These are phyloP conservation scores for Caenorhabditis afra DNA, from an alignment of 2,888 invertebrate species.

Conservation along the genomic window DNA sequence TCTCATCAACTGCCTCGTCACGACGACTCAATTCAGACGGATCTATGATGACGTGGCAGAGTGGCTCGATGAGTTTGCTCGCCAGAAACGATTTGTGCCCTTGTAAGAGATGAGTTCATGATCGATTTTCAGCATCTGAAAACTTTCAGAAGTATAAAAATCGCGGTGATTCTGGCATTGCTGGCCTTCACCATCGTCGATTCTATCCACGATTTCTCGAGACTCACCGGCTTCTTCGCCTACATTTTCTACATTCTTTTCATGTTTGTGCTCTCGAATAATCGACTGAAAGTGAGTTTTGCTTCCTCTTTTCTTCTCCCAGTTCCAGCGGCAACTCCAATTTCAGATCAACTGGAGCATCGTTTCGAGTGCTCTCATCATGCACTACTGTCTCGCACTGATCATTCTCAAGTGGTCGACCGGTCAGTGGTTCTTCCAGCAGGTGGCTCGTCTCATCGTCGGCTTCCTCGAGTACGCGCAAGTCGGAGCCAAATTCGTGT, in stretches of 20 bases:
- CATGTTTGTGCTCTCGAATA: constrained; percentile 73
- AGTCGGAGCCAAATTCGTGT: constrained; percentile 87
- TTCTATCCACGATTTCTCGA: constrained; percentile 63
- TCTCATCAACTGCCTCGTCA: constrained; percentile 20
- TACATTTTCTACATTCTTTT: constrained; percentile 74
- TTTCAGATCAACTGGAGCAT: constrained; percentile 85
- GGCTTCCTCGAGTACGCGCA: constrained; percentile 88
- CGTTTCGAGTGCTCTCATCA: constrained; percentile 87
- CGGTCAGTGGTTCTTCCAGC: constrained; percentile 63
- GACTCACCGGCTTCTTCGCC: constrained; percentile 75
- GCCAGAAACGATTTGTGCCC: constrained; percentile 21
- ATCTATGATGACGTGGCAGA: constrained; percentile 23
- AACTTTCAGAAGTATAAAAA: constrained; percentile 58
- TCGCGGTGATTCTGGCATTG: constrained; percentile 50
- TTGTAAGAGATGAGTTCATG: constrained; percentile 26
- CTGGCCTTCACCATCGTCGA: constrained; percentile 59
- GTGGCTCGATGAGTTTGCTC: constrained; percentile 20
- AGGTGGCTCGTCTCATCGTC: constrained; percentile 81
- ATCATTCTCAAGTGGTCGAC: constrained; percentile 85
- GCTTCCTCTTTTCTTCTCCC: not conserved
- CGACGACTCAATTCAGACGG: constrained; percentile 5
- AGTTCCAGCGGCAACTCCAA: not conserved
- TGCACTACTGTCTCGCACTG: constrained; percentile 91
- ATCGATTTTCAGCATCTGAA: not conserved
- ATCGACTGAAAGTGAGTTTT: constrained; percentile 68